Base-by-base conservation (phyloP, 2,888 invertebrate species). In the Apodemia zela region DNA sequence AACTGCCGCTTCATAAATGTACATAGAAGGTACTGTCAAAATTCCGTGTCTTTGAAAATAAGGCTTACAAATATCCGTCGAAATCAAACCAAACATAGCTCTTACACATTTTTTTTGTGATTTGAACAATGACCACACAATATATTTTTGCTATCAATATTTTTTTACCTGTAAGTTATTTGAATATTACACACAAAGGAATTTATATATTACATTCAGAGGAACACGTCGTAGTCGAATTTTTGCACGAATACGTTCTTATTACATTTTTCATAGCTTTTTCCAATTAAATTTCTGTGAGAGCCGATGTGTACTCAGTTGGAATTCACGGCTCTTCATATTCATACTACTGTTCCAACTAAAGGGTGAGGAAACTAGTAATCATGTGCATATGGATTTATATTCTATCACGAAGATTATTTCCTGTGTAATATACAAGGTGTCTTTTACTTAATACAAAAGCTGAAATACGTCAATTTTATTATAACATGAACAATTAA, bases 251-350 rank as follows among this genome's bases (percentile, higher is more conserved):
- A 17, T 47, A 17, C 47, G 47, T 47, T 47, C 47, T 47, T 47
- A 47, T 47, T 47, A 47, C 47, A 47, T 47, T 47, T n/a, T 47
- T n/a, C 17, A 47, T 47, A 47, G 47, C 8, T 47, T 47, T 45
- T 47, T 47, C 17, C 17, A 47, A 17, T 17, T 17, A 47, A 47
- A 47, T 17, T 47, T n/a, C 8, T 47, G 17, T 17, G 47, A 47
- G 47, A 45, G n/a, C n/a, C n/a, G 45, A n/a, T 45, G n/a, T 45
- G 45, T n/a, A n/a, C n/a, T n/a, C 6, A 45, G 7, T n/a, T 45
- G n/a, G 45, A 45, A 45, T 45, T 45, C n/a, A 45, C 6, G 6
- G n/a, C 45, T n/a, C n/a, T n/a, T 45, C 45, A 45, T n/a, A n/a
- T 45, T 6, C 5, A n/a, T 45, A 7, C 45, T 45, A 2, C 45